Evolutionary conservation across 2,113 vertebrate genomes (phyloP), one percentile per base, ranked within the genome.

Genomic region (Ochotona curzoniae): DNA sequence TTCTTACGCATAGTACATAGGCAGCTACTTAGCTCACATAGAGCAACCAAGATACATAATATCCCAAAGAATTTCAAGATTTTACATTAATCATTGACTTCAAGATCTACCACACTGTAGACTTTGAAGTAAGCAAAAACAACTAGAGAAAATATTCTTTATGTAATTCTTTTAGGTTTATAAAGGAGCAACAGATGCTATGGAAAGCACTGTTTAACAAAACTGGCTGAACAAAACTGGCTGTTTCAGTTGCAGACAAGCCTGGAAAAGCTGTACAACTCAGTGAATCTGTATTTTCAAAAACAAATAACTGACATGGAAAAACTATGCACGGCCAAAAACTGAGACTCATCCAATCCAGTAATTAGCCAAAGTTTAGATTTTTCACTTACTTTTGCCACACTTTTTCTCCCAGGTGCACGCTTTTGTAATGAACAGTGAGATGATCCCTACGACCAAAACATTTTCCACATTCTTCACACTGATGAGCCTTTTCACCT

Each of bases 401-500:
- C 49, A 99, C 99, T 94, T 99, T 99, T 96, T 99, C 99, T 96
- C 99, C 99, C 60, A 99, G 97, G 97, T 99, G 99, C 93, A 99
- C 99, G 32, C 99, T 99, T 97, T 99, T 99, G 94, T 99, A 99
- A 97, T 99, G 99, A 94, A 99, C 99, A 3, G 99, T 99, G 93
- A 99, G 98, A 81, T 99, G 99, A 95, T 99, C 99, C 66, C 99
- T 98, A 38, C 99, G 99, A 30, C 99, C 98, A 98, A 99, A 99
- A 95, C 99, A 99, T 93, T 99, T 99, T 13, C 99, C 99, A 97
- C 99, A 99, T 94, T 99, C 99, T 95, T 99, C 99, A 97, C 99
- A 99, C 74, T 99, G 99, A 97, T 99, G 99, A 4, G 99, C 99
- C 97, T 99, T 99, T 97, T 99, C 99, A 91, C 99, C 99, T 99